Conservation (phyloP, 1,140 invertebrate species). For the Bemisia tabaci region DNA sequence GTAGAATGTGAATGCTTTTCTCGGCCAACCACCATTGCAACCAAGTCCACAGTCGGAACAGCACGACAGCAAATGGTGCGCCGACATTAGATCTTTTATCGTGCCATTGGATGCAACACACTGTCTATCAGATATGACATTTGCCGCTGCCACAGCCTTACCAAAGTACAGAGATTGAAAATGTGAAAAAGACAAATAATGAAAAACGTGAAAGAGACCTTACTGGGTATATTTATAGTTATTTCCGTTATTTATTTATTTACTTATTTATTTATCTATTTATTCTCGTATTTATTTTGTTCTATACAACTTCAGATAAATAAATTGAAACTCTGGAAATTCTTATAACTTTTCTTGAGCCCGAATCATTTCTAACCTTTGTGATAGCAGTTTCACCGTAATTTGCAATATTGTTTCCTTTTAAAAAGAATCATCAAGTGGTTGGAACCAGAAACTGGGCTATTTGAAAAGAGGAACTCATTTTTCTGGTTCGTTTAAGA, state of each 20-base stretch:
- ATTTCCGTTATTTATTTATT: neutral
- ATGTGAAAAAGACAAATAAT: neutral
- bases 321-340: neutral
- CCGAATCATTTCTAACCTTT: too few relatives aligned
- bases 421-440: too few relatives aligned
- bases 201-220: neutral
- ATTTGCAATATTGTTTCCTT: too few relatives aligned
- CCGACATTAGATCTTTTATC: conserved; percentile 36
- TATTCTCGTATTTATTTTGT: neutral
- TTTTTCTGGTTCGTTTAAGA: too few relatives aligned
- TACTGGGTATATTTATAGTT: neutral
- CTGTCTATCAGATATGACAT: conserved; percentile 49
- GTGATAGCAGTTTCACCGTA: too few relatives aligned
- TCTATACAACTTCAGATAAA: neutral
- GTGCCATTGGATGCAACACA: conserved; percentile 46
- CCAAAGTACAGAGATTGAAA: neutral
- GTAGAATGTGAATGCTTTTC: conserved; percentile 6
- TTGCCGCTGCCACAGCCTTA: conserved; percentile 16
- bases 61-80: conserved; percentile 10
- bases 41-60: conserved; percentile 2
- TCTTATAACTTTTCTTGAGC: too few relatives aligned
- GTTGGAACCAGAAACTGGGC: too few relatives aligned
- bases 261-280: too few relatives aligned
- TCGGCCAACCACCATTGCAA: conserved; percentile 9
- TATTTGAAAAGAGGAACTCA: too few relatives aligned